Percentiles rank a stretch among this genome's conserved stretches.
These are phyloP conservation scores for Ellobium chinense DNA, from an alignment of 2,888 invertebrate genomes.

Conservation along the genomic window DNA sequence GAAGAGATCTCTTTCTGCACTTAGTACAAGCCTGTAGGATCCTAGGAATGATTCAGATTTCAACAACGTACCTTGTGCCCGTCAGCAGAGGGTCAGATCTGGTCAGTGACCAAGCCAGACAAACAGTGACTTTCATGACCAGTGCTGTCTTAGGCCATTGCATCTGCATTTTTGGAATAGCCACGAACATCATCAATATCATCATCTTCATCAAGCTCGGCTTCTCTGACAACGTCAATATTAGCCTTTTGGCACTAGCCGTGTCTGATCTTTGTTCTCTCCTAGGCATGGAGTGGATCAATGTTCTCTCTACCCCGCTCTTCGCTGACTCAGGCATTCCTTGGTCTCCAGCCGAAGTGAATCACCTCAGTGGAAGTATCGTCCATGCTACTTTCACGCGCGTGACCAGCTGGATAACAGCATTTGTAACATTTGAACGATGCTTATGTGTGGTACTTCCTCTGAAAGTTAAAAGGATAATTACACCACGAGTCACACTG, in stretches of 20 bases:
- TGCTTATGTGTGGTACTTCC: constrained; percentile 8
- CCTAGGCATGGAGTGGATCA: not conserved
- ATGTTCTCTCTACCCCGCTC: not conserved
- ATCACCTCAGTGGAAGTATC: constrained; percentile 4
- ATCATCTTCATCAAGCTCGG: constrained; percentile 9
- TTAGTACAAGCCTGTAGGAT: too few relatives aligned
- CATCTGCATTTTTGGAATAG: not conserved
- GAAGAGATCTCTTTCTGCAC: too few relatives aligned
- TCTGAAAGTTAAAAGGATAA: not conserved
- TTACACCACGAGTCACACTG: not conserved
- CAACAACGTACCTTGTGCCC: too few relatives aligned
- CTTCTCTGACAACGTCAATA: constrained; percentile 9
- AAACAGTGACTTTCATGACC: too few relatives aligned
- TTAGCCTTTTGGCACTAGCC: constrained; percentile 2
- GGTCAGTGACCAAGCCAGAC: too few relatives aligned
- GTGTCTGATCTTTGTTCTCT: constrained; percentile 6
- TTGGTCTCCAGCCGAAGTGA: not conserved
- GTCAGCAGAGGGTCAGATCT: too few relatives aligned
- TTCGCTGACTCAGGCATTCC: not conserved
- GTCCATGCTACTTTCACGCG: constrained; percentile 7
- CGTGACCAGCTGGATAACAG: constrained; percentile 14
- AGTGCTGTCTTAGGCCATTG: too few relatives aligned
- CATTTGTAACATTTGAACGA: not conserved
- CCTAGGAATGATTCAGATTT: too few relatives aligned
- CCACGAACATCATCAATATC: constrained; percentile 1